Conservation (phyloP, 1,140 invertebrate genomes). For the Caerostris extrusa region DNA sequence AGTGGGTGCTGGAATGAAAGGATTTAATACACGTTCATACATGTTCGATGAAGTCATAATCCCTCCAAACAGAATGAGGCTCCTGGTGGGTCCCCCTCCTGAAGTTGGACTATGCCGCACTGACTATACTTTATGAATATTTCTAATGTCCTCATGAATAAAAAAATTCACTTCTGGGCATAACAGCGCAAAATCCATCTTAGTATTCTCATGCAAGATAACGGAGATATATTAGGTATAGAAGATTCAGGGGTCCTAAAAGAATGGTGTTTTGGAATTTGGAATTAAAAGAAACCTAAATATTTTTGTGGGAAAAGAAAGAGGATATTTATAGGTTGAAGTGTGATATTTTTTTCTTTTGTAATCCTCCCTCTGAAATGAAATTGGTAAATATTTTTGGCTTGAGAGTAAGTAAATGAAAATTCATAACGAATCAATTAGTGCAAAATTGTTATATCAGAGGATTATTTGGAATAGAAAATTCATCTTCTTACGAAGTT, state of each 20-base stretch:
- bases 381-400: not conserved
- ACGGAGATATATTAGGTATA: constrained; percentile 9
- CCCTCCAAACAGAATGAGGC: not conserved
- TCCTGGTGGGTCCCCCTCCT: not conserved
- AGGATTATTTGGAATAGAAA: too few relatives aligned
- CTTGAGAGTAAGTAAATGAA: not conserved
- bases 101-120: not conserved
- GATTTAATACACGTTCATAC: constrained; percentile 44
- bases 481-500: too few relatives aligned
- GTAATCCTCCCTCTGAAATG: not conserved
- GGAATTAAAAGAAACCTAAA: not conserved
- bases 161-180: constrained; percentile 9
- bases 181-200: constrained; percentile 2
- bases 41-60: constrained; percentile 57
- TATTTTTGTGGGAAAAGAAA: not conserved
- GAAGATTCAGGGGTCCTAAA: not conserved
- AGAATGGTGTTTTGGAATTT: not conserved
- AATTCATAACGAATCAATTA: not conserved
- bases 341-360: not conserved
- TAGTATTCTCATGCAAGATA: not conserved
- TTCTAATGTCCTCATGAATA: constrained; percentile 60
- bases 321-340: not conserved
- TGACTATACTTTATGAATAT: constrained; percentile 57
- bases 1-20: constrained; percentile 12
- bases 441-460: too few relatives aligned